Conservation (phyloP, 2,797 vertebrate genomes). For the Linurgus olivaceus region DNA sequence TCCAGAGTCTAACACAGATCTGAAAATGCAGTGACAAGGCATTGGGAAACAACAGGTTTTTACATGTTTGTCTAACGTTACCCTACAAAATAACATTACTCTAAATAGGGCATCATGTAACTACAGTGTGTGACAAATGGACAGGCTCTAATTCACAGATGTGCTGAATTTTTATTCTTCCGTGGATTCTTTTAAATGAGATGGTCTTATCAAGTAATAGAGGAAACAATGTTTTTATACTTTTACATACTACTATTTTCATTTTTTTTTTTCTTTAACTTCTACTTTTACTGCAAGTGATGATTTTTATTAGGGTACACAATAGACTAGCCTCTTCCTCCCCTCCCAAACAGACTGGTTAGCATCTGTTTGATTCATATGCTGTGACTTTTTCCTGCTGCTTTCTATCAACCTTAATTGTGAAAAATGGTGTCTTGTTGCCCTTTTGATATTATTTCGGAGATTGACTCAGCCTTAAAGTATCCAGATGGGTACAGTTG, state of each 20-base stretch:
- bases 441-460: conserved; percentile 80
- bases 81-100: neutral
- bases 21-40: neutral
- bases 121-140: neutral
- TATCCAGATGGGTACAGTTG: conserved; percentile 76
- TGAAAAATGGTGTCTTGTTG: conserved; percentile 82
- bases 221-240: neutral
- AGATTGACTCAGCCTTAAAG: conserved; percentile 80
- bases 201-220: neutral
- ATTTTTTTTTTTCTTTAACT: neutral
- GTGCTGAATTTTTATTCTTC: neutral
- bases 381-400: conserved; percentile 83
- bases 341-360: conserved; percentile 68
- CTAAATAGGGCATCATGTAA: neutral
- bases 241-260: neutral
- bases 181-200: neutral
- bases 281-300: conserved; percentile 39
- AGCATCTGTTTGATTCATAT: conserved; percentile 81
- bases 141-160: neutral
- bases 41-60: neutral
- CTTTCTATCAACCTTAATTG: conserved; percentile 84
- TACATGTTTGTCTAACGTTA: neutral
- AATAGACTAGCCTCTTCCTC: conserved; percentile 63
- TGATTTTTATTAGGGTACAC: conserved; percentile 58
- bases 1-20: neutral